Conservation (phyloP, 2,888 invertebrate species). For the Myopa tessellatipennis region DNA sequence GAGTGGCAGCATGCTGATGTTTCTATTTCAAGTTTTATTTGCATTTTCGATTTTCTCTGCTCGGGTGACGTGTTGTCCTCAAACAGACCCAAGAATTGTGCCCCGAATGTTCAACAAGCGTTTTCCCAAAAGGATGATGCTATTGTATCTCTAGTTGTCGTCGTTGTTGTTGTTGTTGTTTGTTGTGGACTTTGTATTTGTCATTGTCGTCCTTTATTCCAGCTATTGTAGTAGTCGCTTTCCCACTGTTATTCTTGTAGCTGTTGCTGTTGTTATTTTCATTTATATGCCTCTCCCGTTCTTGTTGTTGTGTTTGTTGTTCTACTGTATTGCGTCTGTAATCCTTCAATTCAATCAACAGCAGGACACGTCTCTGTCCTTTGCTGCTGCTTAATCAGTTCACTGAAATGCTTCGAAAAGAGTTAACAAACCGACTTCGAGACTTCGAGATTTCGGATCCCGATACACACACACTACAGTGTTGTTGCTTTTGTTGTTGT, state of each 20-base stretch:
- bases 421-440: constrained; percentile 35
- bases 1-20: not conserved
- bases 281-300: not conserved
- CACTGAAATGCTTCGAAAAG: constrained; percentile 34
- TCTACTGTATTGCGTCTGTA: constrained; percentile 2
- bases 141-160: not conserved
- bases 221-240: not conserved
- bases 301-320: constrained; percentile 34
- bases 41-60: constrained; percentile 29
- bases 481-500: constrained; percentile 29
- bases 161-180: constrained; percentile 11
- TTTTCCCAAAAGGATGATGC: not conserved
- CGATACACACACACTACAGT: not conserved
- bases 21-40: constrained; percentile 24
- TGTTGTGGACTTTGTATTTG: not conserved
- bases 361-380: constrained; percentile 31
- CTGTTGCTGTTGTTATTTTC: constrained; percentile 1
- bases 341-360: constrained; percentile 38
- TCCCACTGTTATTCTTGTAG: not conserved
- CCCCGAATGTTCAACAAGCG: constrained; percentile 36
- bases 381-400: constrained; percentile 39
- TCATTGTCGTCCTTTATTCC: not conserved
- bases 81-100: not conserved
- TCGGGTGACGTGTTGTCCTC: not conserved
- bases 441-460: not conserved